A percentile compares a stretch with the other conserved stretches of the same genome.
phyloP scores from a whole-genome alignment of 2,113 vertebrate species.

The Nymphicus hollandicus region DNA sequence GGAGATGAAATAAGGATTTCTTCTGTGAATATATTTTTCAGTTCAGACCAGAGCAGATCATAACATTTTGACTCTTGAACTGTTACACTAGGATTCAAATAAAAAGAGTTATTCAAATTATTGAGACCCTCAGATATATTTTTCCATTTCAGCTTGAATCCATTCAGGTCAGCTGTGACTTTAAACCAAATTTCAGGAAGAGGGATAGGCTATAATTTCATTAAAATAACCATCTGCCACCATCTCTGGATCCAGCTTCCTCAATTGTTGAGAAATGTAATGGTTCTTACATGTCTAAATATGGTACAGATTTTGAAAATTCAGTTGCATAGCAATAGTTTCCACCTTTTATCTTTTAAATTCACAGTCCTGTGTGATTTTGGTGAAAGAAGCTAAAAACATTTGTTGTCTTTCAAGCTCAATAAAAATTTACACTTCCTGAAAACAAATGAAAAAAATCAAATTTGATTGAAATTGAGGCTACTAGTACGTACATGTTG shows the following conservation, averaged over 20 bases:
- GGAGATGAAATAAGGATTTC: not conserved
- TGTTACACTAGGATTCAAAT: not conserved
- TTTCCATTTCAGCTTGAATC: not conserved
- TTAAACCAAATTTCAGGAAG: not conserved
- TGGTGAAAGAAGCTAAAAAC: not conserved
- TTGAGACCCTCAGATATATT: not conserved
- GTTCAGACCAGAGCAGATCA: not conserved
- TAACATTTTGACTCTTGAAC: not conserved
- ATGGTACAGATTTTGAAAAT: not conserved
- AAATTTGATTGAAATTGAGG: not conserved
- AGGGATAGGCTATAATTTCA: not conserved
- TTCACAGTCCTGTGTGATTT: not conserved
- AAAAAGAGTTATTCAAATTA: not conserved
- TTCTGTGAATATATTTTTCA: not conserved
- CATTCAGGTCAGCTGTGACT: not conserved
- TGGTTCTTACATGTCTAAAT: not conserved
- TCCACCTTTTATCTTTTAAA: not conserved
- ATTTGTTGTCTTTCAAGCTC: not conserved
- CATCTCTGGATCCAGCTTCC: not conserved
- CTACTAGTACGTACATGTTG: not conserved
- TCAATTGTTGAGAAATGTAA: not conserved
- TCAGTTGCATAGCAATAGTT: not conserved
- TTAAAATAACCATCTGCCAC: not conserved
- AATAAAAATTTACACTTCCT: not conserved
- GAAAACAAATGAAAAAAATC: not conserved